Evolutionary conservation across 2,797 vertebrate genomes (phyloP).

Genomic region (Enteromius argenteus): DNA sequence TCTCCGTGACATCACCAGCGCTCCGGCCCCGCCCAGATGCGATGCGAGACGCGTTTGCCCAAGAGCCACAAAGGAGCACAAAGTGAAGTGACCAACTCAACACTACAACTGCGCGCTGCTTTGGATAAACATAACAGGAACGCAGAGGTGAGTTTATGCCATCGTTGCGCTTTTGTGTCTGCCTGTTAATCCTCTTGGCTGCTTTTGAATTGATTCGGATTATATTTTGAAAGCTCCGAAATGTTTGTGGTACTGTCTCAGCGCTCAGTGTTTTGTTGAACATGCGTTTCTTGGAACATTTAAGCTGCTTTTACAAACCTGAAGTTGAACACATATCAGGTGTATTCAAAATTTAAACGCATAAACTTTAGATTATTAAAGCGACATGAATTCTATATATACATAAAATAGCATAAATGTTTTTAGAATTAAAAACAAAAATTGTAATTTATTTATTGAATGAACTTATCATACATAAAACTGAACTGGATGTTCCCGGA

Average conservation of each 20-base stretch:
- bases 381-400: neutral
- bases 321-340: slow-evolving; percentile 5
- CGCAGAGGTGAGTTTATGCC: slow-evolving; percentile 30
- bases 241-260: slow-evolving; percentile 20
- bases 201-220: neutral
- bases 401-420: neutral
- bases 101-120: slow-evolving; percentile 10
- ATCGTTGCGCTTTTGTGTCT: neutral
- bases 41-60: slow-evolving; percentile 19
- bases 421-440: neutral
- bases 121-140: slow-evolving; percentile 26
- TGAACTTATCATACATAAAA: neutral
- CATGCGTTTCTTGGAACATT: slow-evolving; percentile 1
- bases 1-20: slow-evolving; percentile 51
- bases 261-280: neutral
- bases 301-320: neutral
- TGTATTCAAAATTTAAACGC: neutral
- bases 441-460: neutral
- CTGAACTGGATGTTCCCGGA: neutral
- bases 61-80: slow-evolving; percentile 56
- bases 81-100: slow-evolving; percentile 43
- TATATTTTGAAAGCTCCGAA: neutral
- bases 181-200: neutral
- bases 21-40: slow-evolving; percentile 38
- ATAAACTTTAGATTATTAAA: neutral